Base-by-base conservation (phyloP, 1,140 invertebrate genomes). In the Atta colombica region DNA sequence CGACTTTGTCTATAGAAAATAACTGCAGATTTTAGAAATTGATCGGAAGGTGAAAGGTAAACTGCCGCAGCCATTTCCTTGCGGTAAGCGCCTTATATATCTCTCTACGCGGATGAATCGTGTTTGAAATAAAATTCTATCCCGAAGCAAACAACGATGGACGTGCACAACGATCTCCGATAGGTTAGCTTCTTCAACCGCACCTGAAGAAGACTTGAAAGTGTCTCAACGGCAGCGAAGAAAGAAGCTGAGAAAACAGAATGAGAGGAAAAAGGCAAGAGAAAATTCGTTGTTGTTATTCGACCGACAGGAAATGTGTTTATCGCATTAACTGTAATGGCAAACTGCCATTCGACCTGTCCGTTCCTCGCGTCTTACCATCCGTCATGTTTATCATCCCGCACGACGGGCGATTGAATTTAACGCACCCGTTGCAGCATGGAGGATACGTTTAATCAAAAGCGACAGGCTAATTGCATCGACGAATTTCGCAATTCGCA, bases 381-480 rank as follows among this genome's bases (percentile, higher is more conserved):
- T 82, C 60, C 49, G 45, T 71, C 66, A 60, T 78, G 84, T 78
- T 88, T 88, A 86, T 88, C 84, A 77, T 86, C 65, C 69, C 68
- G 25, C 53, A 74, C 25, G 74, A 75, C 12, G 16, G 74, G 21
- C 61, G 69, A 87, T 65, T 85, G 55, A 49, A 77, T 88, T 78
- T 86, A 72, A 25, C 35, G 49, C 69, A 69, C 53, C n/a, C 78
- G 69, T 12, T 49, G 49, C 14, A n/a, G 45, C 14, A 45, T 25
- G 10, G 65, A 53, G 55, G 35, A 63, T 51, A 65, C 55, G 39
- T 49, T 71, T 82, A 78, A 86, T 86, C 66, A 69, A 61, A 82
- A 82, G 77, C 77, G 85, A 82, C 78, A 84, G 61, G 80, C 80
- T 84, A 84, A 84, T 84, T 84, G 80, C 80, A 63, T 84, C 80